phyloP scores from a whole-genome alignment of 2,113 vertebrate genomes.

The Brienomyrus longianalis region DNA sequence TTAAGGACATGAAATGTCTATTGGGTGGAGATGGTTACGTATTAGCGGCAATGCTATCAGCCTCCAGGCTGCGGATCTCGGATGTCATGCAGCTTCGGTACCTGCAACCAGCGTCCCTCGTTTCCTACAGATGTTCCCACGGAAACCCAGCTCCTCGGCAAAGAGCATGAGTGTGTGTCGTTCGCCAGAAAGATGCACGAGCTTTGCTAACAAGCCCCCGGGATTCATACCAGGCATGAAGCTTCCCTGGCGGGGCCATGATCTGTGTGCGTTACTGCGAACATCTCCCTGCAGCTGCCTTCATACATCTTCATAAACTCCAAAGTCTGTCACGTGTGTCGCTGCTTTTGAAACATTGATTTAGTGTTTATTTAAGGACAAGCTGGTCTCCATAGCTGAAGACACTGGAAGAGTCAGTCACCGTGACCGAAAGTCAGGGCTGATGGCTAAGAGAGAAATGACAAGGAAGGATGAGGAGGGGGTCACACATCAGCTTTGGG shows the following conservation, averaged over 20 bases:
- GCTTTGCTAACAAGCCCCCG: background rate
- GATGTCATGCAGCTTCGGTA: background rate
- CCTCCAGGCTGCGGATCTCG: background rate
- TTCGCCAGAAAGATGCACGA: background rate
- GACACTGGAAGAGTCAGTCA: background rate
- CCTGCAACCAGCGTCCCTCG: background rate
- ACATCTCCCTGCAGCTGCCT: background rate
- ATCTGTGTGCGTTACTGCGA: background rate
- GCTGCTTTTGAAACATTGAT: background rate
- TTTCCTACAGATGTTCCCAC: background rate
- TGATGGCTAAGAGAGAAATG: background rate
- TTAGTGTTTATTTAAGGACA: background rate
- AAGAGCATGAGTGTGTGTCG: background rate
- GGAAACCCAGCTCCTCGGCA: background rate
- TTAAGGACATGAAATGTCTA: background rate
- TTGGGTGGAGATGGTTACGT: background rate
- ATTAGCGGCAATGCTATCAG: background rate
- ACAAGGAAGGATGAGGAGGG: background rate
- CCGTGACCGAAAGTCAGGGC: background rate
- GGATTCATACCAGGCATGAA: background rate
- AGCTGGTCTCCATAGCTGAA: background rate
- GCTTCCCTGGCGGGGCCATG: background rate
- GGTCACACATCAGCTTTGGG: background rate
- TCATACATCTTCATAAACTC: background rate
- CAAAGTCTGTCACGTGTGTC: background rate